Base-by-base conservation (phyloP, 2,888 invertebrate genomes). In the Drosophila emarginata region DNA sequence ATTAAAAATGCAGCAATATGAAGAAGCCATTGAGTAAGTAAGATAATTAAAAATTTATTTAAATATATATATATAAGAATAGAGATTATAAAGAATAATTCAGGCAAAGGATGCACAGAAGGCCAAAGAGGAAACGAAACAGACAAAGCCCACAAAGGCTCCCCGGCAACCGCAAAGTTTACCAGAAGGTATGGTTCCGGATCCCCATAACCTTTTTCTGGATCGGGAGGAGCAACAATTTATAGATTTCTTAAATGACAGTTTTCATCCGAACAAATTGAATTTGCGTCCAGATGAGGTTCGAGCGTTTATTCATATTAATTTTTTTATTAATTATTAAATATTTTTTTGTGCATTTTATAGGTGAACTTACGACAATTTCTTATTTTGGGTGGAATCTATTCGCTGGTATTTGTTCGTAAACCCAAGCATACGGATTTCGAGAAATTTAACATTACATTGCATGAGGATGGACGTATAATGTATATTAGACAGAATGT, bases 301-400 rank as follows among this genome's bases (percentile, higher is more conserved):
- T 9, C 5, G 28, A 23, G 23, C 6, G 23, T 32, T 15, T 26
- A 32, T 21, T 23, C 14, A 14, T 2, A 36, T 18, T 36, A 15
- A 4, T 12, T 7, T 1, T 14, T 0, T 5, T 28, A 23, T 54
- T n/a, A n/a, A n/a, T n/a, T n/a, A n/a, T 28, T 3, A 28, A 5
- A 28, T 6, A n/a, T n/a, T 21, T 11, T 11, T 28, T 4, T n/a
- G 1, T 0, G 14, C 5, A 4, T 45, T n/a, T 11, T 1, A 5
- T 18, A 91, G 91, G 79, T 91, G 0, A 91, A 91, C 66, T 63
- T 91, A 9, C 83, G 89, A 9, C 70, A 78, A 4, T 89, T 73
- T 23, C 72, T 76, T 0, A 88, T 91, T 9, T 60, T 91, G 52
- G 91, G 91, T 2, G 91, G 91, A 0, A 69, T 91, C 0, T 89